Conservation (phyloP, 2,797 vertebrate species). For the Premnoplex brunnescens region DNA sequence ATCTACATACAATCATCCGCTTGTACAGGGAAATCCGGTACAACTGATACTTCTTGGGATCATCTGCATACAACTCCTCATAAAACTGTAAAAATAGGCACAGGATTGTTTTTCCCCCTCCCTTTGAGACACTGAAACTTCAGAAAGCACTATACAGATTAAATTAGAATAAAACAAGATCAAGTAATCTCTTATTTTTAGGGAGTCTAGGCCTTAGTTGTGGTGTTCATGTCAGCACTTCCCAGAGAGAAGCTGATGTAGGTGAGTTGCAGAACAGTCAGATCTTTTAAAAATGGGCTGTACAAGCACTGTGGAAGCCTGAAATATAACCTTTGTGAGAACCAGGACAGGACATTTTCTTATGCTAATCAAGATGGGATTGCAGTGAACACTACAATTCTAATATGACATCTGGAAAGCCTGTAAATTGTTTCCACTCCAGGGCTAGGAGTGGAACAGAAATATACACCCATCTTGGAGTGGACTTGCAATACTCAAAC, state of each 20-base stretch:
- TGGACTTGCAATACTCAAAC: neutral
- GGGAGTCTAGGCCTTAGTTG: neutral
- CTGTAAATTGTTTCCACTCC: neutral
- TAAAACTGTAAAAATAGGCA: slow-evolving; percentile 86
- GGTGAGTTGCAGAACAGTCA: neutral
- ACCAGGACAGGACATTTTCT: neutral
- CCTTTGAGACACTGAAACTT: neutral
- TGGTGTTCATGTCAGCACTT: neutral
- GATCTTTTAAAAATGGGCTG: neutral
- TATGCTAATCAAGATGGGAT: neutral
- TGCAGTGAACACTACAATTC: neutral
- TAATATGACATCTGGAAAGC: neutral
- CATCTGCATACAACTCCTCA: slow-evolving; percentile 93
- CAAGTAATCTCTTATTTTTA: neutral
- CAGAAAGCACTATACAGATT: slow-evolving; percentile 28
- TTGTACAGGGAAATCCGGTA: slow-evolving; percentile 94
- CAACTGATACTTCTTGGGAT: slow-evolving; percentile 89
- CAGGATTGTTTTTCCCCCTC: slow-evolving; percentile 66
- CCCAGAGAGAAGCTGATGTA: neutral
- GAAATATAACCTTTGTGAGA: neutral
- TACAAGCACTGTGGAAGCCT: neutral
- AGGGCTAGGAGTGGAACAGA: neutral
- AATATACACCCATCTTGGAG: neutral
- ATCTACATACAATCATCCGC: slow-evolving; percentile 98
- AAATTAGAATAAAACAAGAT: slow-evolving; percentile 30